Percentiles rank a stretch among this genome's conserved stretches.
Evolutionary conservation across 1,140 invertebrate species (phyloP).

Genomic region (Temnothorax nylanderi): DNA sequence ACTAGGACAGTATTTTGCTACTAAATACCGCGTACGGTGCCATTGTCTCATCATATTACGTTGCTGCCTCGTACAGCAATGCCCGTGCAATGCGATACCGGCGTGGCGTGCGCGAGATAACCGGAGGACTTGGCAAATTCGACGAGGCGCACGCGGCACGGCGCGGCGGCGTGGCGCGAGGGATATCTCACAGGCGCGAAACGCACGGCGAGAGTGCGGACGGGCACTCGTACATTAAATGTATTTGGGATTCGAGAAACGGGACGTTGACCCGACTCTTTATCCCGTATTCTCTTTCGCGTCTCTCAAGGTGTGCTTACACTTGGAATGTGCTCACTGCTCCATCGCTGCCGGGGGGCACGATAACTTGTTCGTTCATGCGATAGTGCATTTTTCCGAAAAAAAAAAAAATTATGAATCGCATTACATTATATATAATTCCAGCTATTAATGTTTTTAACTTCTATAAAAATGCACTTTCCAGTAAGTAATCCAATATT

Average conservation of each 20-base stretch:
- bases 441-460: background rate
- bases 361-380: background rate
- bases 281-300: slow-evolving; percentile 28
- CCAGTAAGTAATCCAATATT: background rate
- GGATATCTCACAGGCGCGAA: slow-evolving; percentile 38
- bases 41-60: background rate
- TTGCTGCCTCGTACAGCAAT: background rate
- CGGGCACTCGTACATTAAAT: slow-evolving; percentile 59
- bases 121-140: slow-evolving; percentile 41
- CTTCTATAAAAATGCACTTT: background rate
- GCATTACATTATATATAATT: background rate
- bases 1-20: background rate
- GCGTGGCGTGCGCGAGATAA: slow-evolving; percentile 27
- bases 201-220: background rate
- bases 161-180: background rate
- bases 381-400: background rate
- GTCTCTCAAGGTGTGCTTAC: slow-evolving; percentile 21
- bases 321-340: slow-evolving; percentile 1
- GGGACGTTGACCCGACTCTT: slow-evolving; percentile 64
- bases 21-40: background rate
- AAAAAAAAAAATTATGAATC: background rate
- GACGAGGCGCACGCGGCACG: background rate
- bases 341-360: background rate
- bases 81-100: background rate
- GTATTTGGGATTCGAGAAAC: slow-evolving; percentile 64